Evolutionary conservation across 2,888 invertebrate genomes (phyloP), one percentile per base, ranked within the genome.

Genomic region (Lochmaea capreae): DNA sequence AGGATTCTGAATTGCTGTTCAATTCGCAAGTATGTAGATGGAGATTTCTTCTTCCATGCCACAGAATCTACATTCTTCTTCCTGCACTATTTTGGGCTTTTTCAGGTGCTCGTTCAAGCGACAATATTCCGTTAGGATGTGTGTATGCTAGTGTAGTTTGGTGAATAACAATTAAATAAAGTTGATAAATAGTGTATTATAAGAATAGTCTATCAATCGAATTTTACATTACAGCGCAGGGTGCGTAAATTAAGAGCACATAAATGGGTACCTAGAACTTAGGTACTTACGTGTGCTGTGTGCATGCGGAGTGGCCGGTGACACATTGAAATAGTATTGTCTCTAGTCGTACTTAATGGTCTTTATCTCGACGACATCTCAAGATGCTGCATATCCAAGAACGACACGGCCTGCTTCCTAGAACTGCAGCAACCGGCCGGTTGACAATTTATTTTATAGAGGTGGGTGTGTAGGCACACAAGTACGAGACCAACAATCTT

Each of bases 281-380:
- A 63, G 62, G 43, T 63, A 63, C 62, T 63, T 63, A 63, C 62
- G 62, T 42, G 62, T 63, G 62, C 42, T 63, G 43, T 63, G 71
- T 74, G 74, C 73, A 74, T 67, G 75, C 75, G 77, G 73, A 81
- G 81, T 80, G 82, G 80, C 79, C 83, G 84, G 82, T 86, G 87
- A 87, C 87, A 87, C 86, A 83, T 87, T 87, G 86, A 87, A 87
- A 87, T 87, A 87, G 87, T 87, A 87, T 87, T 87, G 87, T 87
- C 87, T 87, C 85, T 86, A 86, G 85, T 84, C 85, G 86, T 87
- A 87, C 85, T 86, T 87, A 87, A 87, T 87, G 87, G 86, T 85
- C 86, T 86, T 87, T 87, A 87, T 87, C 87, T 85, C 81, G 78
- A 83, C 62, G 82, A 86, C 86, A 86, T 83, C 86, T 72, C 83